These are phyloP conservation scores for Pangasius macronema DNA, from an alignment of 2,797 vertebrate species.

Conservation along the genomic window DNA sequence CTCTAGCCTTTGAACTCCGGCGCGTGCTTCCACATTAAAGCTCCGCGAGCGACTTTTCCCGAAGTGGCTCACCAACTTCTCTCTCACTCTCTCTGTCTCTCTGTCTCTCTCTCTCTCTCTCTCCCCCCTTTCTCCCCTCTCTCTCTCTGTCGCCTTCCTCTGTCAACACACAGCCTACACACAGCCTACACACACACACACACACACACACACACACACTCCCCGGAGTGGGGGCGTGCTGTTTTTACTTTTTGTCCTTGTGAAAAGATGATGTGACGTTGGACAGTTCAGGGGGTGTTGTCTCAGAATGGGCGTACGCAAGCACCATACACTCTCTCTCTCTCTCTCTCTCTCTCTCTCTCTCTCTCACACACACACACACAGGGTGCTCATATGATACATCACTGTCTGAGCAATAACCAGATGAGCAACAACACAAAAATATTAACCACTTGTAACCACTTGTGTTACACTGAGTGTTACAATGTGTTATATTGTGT, in stretches of 20 bases:
- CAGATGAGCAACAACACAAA: background rate
- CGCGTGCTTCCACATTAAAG: slow-evolving; percentile 18
- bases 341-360: too few species aligned
- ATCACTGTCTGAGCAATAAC: background rate
- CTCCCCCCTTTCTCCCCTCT: background rate
- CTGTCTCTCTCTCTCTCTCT: slow-evolving; percentile 32
- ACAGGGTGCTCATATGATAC: background rate
- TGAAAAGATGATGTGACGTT: slow-evolving; percentile 70
- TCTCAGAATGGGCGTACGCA: background rate
- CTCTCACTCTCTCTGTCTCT: background rate
- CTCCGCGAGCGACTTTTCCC: slow-evolving; percentile 6
- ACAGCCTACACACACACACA: slow-evolving; percentile 5
- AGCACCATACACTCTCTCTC: background rate
- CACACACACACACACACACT: slow-evolving; percentile 57
- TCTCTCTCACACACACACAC: background rate
- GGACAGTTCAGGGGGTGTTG: slow-evolving; percentile 58
- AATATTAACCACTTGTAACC: background rate
- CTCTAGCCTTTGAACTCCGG: slow-evolving; percentile 20
- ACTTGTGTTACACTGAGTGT: background rate
- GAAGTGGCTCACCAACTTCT: slow-evolving; percentile 12
- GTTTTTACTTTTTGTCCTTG: slow-evolving; percentile 67
- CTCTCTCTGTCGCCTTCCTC: slow-evolving; percentile 36
- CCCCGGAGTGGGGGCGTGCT: slow-evolving; percentile 23
- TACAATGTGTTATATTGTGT: background rate
- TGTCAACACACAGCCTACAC: slow-evolving; percentile 19